Percentiles rank a stretch among this genome's conserved stretches.
These are phyloP conservation scores for Champsocephalus esox DNA, from an alignment of 2,797 vertebrate genomes.

Conservation along the genomic window DNA sequence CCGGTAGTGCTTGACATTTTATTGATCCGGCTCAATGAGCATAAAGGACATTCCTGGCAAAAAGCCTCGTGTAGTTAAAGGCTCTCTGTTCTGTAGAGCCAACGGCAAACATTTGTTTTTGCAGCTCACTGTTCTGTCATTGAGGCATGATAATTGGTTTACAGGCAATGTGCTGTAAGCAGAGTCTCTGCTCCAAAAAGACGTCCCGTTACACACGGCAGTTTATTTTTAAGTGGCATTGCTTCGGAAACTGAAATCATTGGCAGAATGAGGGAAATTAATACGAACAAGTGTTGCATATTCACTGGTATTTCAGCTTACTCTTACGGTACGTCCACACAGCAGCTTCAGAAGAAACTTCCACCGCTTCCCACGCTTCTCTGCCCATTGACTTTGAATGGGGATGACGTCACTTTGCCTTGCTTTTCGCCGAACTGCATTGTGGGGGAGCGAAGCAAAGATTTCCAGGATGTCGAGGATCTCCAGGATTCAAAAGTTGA, in stretches of 20 bases:
- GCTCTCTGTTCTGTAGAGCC: conserved; percentile 11
- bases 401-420: too few species aligned
- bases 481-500: too few species aligned
- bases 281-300: conserved; percentile 24
- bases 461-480: too few species aligned
- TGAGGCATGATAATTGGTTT: conserved; percentile 34
- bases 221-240: conserved; percentile 69
- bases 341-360: too few species aligned
- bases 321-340: too few species aligned
- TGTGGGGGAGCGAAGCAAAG: too few species aligned
- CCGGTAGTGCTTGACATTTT: conserved; percentile 20
- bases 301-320: conserved; percentile 9
- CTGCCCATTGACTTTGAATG: too few species aligned
- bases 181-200: conserved; percentile 48
- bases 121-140: conserved; percentile 1
- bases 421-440: too few species aligned
- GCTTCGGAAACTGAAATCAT: conserved; percentile 50
- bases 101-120: neutral
- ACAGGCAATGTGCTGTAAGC: conserved; percentile 40
- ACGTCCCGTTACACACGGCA: conserved; percentile 55
- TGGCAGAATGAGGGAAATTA: conserved; percentile 65
- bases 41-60: conserved; percentile 16
- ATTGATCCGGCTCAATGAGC: conserved; percentile 17
- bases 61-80: conserved; percentile 3
- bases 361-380: too few species aligned